Evolutionary conservation across 2,888 invertebrate species (phyloP).

Genomic region (Rotaria socialis): DNA sequence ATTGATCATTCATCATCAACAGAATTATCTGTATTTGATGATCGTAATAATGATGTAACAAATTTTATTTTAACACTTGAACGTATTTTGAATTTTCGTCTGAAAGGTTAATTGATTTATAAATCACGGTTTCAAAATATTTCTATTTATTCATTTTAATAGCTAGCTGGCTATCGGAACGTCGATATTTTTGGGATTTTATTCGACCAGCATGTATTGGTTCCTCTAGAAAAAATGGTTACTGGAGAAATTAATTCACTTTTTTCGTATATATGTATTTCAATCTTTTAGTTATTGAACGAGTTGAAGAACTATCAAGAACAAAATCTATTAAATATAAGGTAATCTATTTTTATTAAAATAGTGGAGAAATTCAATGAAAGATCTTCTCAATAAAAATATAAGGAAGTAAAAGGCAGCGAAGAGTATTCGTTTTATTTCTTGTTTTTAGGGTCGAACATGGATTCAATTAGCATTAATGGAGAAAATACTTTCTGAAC

Average conservation of each 20-base stretch:
- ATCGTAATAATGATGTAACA: background rate
- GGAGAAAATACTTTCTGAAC: slow-evolving; percentile 53
- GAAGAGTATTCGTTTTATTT: background rate
- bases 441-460: slow-evolving; percentile 51
- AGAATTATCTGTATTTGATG: background rate
- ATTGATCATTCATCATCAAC: slow-evolving; percentile 1
- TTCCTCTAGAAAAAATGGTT: background rate
- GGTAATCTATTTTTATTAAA: background rate
- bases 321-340: background rate
- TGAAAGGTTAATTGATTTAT: background rate
- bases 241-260: background rate
- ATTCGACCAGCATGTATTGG: slow-evolving; percentile 49
- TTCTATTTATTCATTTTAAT: background rate
- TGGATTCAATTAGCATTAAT: slow-evolving; percentile 53
- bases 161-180: slow-evolving; percentile 47
- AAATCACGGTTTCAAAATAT: background rate
- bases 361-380: background rate
- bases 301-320: background rate
- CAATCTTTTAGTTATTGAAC: background rate
- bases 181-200: slow-evolving; percentile 51
- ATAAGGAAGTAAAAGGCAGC: no score
- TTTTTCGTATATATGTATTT: background rate
- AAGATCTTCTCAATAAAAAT: no score
- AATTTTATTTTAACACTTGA: slow-evolving; percentile 25
- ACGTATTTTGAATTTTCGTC: slow-evolving; percentile 2